These are phyloP conservation scores for Pristionchus japonicus DNA, from an alignment of 2,888 invertebrate genomes.

Conservation along the genomic window DNA sequence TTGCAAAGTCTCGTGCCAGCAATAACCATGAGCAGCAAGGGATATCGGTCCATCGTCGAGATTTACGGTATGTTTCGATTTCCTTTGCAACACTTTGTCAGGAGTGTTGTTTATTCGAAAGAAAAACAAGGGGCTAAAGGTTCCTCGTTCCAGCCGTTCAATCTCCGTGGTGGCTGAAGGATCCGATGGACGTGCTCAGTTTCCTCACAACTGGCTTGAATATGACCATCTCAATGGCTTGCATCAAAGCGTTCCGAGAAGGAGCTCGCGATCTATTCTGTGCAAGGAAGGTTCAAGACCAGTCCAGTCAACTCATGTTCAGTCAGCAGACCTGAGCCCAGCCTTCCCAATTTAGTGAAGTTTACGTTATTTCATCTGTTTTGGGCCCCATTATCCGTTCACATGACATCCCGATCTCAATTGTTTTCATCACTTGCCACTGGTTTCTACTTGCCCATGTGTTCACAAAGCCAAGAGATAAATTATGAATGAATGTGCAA, in stretches of 20 bases:
- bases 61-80: neutral
- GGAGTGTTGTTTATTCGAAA: no score
- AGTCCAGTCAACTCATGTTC: neutral
- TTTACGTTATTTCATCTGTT: no score
- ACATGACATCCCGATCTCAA: no score
- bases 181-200: neutral
- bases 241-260: neutral
- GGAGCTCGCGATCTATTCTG: neutral
- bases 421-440: no score
- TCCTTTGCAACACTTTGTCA: neutral
- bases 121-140: neutral
- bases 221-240: neutral
- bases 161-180: constrained; percentile 12
- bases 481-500: no score
- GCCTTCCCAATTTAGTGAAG: neutral
- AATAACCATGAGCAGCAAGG: constrained; percentile 11
- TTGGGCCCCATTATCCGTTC: no score
- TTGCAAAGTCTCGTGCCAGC: constrained; percentile 1
- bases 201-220: constrained; percentile 17
- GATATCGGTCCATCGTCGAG: constrained; percentile 8
- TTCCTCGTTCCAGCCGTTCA: neutral
- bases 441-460: no score
- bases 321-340: neutral
- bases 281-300: neutral
- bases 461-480: no score